A percentile compares a stretch with the other conserved stretches of the same genome.
Evolutionary conservation across 2,797 vertebrate species (phyloP).

Genomic region (Danio aesculapii): DNA sequence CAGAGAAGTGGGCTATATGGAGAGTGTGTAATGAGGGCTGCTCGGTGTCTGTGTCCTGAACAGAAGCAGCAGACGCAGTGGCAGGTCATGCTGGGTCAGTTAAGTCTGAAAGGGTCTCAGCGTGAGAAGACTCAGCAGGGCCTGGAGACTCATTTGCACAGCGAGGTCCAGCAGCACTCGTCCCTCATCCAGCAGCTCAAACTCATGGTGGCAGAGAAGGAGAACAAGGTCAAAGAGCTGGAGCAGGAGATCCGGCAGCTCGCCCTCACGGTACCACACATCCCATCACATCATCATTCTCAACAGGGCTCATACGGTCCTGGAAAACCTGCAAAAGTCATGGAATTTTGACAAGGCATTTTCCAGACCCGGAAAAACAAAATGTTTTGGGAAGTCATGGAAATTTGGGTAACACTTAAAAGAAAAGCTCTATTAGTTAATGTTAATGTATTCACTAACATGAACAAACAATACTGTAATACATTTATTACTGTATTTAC

Average conservation of each 20-base stretch:
- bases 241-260: conserved; percentile 77
- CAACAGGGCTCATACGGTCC: background rate
- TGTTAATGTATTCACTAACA: no score
- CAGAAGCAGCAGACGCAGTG: conserved; percentile 88
- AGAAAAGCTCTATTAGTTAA: no score
- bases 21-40: no score
- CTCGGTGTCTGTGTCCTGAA: background rate
- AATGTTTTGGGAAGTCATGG: no score
- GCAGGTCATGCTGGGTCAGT: conserved; percentile 80
- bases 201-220: conserved; percentile 78
- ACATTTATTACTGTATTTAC: no score
- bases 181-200: conserved; percentile 79
- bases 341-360: no score
- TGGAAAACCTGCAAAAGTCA: no score
- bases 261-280: conserved; percentile 72
- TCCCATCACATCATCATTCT: background rate
- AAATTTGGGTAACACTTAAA: no score
- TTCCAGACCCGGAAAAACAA: no score
- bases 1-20: background rate
- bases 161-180: conserved; percentile 71
- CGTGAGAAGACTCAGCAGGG: conserved; percentile 64
- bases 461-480: no score
- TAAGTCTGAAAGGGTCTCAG: conserved; percentile 78
- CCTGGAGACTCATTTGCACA: conserved; percentile 66
- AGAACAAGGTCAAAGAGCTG: conserved; percentile 81